A percentile compares a stretch with the other conserved stretches of the same genome.
Conservation (phyloP, 2,113 vertebrate species). For the Phodopus roborovskii region DNA sequence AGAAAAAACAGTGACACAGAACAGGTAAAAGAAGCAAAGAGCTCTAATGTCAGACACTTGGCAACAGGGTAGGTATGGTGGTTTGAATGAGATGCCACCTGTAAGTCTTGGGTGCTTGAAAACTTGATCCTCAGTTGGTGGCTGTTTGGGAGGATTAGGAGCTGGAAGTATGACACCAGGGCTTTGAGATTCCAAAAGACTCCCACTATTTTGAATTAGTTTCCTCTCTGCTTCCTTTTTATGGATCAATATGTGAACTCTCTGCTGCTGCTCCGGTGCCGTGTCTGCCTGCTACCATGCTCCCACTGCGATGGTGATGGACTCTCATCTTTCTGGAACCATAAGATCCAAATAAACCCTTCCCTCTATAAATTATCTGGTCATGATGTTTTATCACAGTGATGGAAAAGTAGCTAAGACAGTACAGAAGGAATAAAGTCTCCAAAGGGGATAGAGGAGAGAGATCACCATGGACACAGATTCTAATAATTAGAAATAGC, state of each 20-base stretch:
- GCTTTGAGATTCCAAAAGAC: not conserved
- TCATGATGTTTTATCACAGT: not conserved
- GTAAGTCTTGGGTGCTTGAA: not conserved
- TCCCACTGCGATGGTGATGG: not conserved
- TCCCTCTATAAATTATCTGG: not conserved
- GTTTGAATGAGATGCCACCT: not conserved
- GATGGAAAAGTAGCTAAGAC: not conserved
- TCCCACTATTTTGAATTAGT: not conserved
- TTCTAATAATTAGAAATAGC: not conserved
- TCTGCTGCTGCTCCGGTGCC: not conserved
- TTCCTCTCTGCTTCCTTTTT: not conserved
- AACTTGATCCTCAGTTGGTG: not conserved
- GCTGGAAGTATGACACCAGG: no score
- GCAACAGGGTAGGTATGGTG: not conserved
- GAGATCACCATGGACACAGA: no score
- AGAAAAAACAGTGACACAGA: not conserved
- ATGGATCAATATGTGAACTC: not conserved
- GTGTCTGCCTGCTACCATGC: not conserved
- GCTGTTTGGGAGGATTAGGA: not conserved
- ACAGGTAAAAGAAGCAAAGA: not conserved
- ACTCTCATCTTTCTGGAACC: not conserved
- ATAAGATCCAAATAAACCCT: no score
- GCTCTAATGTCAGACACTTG: no score
- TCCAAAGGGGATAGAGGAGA: not conserved
- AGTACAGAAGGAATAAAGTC: not conserved